Conservation (phyloP, 2,888 invertebrate genomes). For the Drepanosiphum platanoidis region DNA sequence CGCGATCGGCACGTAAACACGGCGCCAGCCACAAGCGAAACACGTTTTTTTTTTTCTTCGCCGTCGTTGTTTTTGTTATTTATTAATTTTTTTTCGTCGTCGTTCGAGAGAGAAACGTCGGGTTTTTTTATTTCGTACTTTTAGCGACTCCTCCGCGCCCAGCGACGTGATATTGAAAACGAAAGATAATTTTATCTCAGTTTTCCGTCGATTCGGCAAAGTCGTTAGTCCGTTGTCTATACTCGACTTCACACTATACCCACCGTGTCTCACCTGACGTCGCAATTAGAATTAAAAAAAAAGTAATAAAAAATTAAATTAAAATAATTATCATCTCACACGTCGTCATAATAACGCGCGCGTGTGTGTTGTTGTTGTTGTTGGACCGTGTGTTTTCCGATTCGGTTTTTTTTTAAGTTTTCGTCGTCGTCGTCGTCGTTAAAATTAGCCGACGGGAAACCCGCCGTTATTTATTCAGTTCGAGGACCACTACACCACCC, state of each 20-base stretch:
- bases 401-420: constrained; percentile 28
- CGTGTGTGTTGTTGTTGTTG: not conserved
- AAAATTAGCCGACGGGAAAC: constrained; percentile 6
- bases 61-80: no score
- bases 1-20: constrained; percentile 53
- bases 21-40: not conserved
- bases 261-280: no score
- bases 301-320: no score
- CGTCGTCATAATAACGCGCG: constrained; percentile 2
- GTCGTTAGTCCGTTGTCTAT: constrained; percentile 40
- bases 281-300: no score
- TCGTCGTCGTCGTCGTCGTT: not conserved
- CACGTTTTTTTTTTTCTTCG: not conserved
- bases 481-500: no score
- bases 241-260: no score
- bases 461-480: constrained; percentile 28
- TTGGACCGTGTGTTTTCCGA: not conserved
- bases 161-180: not conserved
- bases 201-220: constrained; percentile 24
- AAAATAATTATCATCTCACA: no score
- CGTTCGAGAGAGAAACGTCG: no score
- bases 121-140: constrained; percentile 33
- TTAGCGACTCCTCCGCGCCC: constrained; percentile 24
- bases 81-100: not conserved
- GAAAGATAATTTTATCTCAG: not conserved